phyloP scores from a whole-genome alignment of 2,113 vertebrate genomes.

The Ochotona princeps region DNA sequence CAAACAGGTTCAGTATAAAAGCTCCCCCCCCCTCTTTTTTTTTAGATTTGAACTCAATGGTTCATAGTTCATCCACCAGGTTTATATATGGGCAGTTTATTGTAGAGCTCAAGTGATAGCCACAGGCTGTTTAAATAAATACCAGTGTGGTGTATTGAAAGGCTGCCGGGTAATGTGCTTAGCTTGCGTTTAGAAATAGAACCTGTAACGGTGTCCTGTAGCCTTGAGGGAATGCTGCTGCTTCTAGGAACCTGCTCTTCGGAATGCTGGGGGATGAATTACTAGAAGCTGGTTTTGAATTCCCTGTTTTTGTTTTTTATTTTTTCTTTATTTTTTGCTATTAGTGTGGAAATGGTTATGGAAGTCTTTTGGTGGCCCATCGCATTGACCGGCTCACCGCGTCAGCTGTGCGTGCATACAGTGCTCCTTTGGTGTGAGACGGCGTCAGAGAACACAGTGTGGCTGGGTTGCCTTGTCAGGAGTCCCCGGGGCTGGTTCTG shows the following conservation, averaged over 20 bases:
- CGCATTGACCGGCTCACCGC: slow-evolving; percentile 46
- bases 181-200: background rate
- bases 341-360: slow-evolving; percentile 54
- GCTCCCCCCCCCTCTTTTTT: background rate
- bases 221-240: background rate
- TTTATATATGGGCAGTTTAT: slow-evolving; percentile 14
- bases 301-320: background rate
- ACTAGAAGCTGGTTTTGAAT: too few species aligned
- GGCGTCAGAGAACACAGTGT: too few species aligned
- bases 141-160: background rate
- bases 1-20: background rate
- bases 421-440: slow-evolving; percentile 42
- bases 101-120: slow-evolving; percentile 20
- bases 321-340: slow-evolving; percentile 13
- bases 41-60: slow-evolving; percentile 43
- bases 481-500: background rate
- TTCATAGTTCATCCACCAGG: slow-evolving; percentile 26
- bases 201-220: background rate
- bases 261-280: background rate
- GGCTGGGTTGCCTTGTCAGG: background rate
- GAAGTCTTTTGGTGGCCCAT: slow-evolving; percentile 44
- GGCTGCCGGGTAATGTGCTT: background rate
- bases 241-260: slow-evolving; percentile 21
- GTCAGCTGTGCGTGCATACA: background rate
- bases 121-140: slow-evolving; percentile 26